Evolutionary conservation across 2,797 vertebrate species (phyloP), one percentile per base, ranked within the genome.

Genomic region (Ctenochaetus hawaiiensis): DNA sequence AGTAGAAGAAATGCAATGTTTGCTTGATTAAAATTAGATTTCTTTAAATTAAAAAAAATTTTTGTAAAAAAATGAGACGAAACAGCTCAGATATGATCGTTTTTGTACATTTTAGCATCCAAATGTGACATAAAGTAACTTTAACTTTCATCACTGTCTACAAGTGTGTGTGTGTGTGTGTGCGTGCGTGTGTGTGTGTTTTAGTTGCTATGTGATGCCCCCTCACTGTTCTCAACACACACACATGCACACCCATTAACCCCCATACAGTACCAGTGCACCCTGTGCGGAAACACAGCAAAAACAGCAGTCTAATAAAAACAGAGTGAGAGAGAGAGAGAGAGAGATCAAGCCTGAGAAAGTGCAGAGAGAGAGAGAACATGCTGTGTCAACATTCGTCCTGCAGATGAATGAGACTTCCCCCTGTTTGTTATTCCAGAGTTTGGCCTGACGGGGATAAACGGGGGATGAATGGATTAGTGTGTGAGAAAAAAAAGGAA

Each of bases 351-450:
- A 52, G 5, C 41, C 17, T 20, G 63, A 60, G 52, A 60, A 30
- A 57, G 71, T 30, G 26, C 26, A 12, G 60, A 59, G 52, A 49
- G 53, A 45, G 65, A 72, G 75, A 37, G 60, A 53, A 2, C 39
- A 11, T 0, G 56, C 79, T 86, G 86, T 80, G 77, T 66, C 84
- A 91, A 92, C 87, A 87, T 11, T 18, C 1, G 60, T 30, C 66
- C 54, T 53, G 45, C 72, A 59, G 78, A 76, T 86, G 78, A 91
- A 87, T 85, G 83, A 82, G 59, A 76, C 75, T 75, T 85, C 87
- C 83, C 49, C 63, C 12, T 8, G 56, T 43, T 49, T 88, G 85
- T 87, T 89, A 41, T 89, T 81, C 69, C 83, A 88, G 81, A 1
- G 53, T 77, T 75, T 9, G 65, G 69, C 22, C 77, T 20, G 70